Evolutionary conservation across 2,113 vertebrate species (phyloP).

Genomic region (Cheirogaleus medius): DNA sequence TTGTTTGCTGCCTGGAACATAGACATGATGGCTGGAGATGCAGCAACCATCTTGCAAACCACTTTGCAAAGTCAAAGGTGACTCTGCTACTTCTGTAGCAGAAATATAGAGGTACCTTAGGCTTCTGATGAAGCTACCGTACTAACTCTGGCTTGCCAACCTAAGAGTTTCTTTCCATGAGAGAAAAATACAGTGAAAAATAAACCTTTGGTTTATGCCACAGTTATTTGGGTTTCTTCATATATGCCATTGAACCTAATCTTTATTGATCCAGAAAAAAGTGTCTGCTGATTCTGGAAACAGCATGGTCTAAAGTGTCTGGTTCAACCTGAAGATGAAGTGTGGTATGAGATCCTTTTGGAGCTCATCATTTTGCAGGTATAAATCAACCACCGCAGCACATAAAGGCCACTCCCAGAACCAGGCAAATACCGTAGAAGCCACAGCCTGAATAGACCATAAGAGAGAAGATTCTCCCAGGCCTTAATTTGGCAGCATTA

Average conservation of each 20-base stretch:
- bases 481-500: fast-evolving
- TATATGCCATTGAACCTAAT: not conserved
- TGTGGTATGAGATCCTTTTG: not conserved
- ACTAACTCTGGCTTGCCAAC: not conserved
- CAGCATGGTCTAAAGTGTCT: not conserved
- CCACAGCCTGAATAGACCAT: not conserved
- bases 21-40: not conserved
- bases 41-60: not conserved
- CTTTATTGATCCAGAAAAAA: not conserved
- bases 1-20: not conserved
- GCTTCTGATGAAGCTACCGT: not conserved
- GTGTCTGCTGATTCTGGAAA: not conserved
- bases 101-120: not conserved
- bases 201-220: not conserved
- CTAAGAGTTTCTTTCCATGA: not conserved
- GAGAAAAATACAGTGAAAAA: not conserved
- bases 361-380: not conserved
- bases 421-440: not conserved
- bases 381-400: not conserved
- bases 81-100: not conserved
- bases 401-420: not conserved
- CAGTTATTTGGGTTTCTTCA: not conserved
- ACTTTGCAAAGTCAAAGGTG: not conserved
- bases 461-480: not conserved
- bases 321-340: not conserved